These are phyloP conservation scores for Eublepharis macularius DNA, from an alignment of 2,113 vertebrate species.

Conservation along the genomic window DNA sequence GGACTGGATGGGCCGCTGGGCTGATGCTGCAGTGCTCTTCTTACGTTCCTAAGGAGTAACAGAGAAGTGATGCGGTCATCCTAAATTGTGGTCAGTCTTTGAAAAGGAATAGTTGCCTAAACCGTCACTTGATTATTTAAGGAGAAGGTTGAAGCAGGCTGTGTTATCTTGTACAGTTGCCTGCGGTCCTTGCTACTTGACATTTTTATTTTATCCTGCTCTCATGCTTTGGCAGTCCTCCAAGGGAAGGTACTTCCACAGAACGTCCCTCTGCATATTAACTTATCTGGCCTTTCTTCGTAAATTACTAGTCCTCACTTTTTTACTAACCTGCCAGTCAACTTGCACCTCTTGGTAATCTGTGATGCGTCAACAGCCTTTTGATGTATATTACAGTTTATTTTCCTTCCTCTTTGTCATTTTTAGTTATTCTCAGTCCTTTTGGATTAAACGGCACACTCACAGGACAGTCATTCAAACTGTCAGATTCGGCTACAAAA, in stretches of 20 bases:
- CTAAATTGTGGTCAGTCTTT: background rate
- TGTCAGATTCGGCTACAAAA: constrained; percentile 94
- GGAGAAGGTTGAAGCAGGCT: background rate
- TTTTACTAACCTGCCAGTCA: background rate
- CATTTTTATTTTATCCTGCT: background rate
- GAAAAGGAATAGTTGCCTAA: background rate
- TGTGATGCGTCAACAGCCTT: background rate
- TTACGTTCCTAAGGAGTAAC: background rate
- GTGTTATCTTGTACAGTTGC: background rate
- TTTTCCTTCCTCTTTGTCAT: background rate
- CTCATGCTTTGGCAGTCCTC: background rate
- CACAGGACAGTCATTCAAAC: constrained; percentile 98
- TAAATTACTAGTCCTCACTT: background rate
- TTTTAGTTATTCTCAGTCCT: constrained; percentile 94
- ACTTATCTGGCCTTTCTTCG: background rate
- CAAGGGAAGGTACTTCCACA: background rate
- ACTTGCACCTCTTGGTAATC: background rate
- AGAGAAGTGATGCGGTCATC: background rate
- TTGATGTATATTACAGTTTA: constrained; percentile 8
- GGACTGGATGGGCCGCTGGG: too few species aligned
- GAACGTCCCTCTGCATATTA: background rate
- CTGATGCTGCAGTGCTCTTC: too few species aligned
- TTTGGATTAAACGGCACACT: constrained; percentile 96
- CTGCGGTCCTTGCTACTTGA: background rate
- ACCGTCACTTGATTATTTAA: background rate